phyloP scores from a whole-genome alignment of 2,797 vertebrate species.

The Pseudochirops corinnae region DNA sequence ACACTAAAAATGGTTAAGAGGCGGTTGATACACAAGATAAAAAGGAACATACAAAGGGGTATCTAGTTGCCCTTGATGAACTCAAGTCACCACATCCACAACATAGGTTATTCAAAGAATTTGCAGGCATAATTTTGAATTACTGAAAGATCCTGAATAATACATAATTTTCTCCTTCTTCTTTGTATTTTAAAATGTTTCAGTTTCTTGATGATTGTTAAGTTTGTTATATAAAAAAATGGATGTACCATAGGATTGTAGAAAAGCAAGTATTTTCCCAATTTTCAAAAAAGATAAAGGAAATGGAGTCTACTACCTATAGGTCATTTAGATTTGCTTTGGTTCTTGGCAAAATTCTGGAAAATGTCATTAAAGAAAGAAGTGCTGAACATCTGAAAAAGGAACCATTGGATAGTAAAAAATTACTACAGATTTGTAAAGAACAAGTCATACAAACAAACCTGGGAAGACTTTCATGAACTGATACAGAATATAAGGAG shows the following conservation, averaged over 20 bases:
- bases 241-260: background rate
- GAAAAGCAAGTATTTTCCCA: background rate
- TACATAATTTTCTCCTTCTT: background rate
- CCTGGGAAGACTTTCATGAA: background rate
- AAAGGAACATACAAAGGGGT: background rate
- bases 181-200: background rate
- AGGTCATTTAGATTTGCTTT: background rate
- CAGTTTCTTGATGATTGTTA: background rate
- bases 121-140: background rate
- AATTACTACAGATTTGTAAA: background rate
- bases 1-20: background rate
- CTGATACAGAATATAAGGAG: background rate
- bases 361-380: background rate
- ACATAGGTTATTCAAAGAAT: background rate
- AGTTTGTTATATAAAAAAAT: background rate
- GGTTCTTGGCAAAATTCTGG: background rate
- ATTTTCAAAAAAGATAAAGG: background rate
- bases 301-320: background rate
- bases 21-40: background rate
- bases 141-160: background rate
- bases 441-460: background rate
- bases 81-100: background rate
- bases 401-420: background rate
- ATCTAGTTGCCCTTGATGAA: background rate
- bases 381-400: background rate